Conservation (phyloP, 92 coral and sea anemone genomes). For the Porites evermanni region DNA sequence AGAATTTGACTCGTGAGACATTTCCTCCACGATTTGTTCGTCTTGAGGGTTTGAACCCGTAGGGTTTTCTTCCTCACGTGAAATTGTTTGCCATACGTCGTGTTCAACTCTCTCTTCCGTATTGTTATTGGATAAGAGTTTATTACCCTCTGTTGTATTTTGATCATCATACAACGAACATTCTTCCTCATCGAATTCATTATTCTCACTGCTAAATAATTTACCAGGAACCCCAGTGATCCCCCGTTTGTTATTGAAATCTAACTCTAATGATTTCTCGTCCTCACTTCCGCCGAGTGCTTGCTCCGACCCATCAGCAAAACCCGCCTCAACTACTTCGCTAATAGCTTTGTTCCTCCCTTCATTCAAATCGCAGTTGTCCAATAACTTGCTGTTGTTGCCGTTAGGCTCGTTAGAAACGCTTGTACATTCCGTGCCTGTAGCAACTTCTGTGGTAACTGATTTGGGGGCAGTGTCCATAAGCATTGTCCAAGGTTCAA, state of each 20-base stretch:
- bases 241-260: slow-evolving; percentile 42
- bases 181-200: slow-evolving; percentile 65
- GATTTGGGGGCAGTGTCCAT: background rate
- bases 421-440: background rate
- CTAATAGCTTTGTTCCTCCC: slow-evolving; percentile 4
- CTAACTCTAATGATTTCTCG: background rate
- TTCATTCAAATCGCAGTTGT: slow-evolving; percentile 12
- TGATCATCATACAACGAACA: slow-evolving; percentile 54
- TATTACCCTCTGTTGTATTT: slow-evolving; percentile 54
- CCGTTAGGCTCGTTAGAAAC: background rate
- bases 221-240: slow-evolving; percentile 79
- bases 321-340: slow-evolving; percentile 8
- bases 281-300: slow-evolving; percentile 72
- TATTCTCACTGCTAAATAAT: slow-evolving; percentile 84
- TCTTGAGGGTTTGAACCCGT: slow-evolving; percentile 20
- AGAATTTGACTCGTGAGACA: slow-evolving; percentile 15
- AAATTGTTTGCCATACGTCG: slow-evolving; percentile 23
- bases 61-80: slow-evolving; percentile 31
- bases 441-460: slow-evolving; percentile 7
- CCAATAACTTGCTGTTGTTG: background rate
- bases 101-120: slow-evolving; percentile 56
- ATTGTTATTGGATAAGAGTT: slow-evolving; percentile 67
- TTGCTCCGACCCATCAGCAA: slow-evolving; percentile 41
- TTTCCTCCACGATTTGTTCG: slow-evolving; percentile 18
- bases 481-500: slow-evolving; percentile 1